Conservation (phyloP, 2,888 invertebrate genomes). For the Allolobophora icterica region DNA sequence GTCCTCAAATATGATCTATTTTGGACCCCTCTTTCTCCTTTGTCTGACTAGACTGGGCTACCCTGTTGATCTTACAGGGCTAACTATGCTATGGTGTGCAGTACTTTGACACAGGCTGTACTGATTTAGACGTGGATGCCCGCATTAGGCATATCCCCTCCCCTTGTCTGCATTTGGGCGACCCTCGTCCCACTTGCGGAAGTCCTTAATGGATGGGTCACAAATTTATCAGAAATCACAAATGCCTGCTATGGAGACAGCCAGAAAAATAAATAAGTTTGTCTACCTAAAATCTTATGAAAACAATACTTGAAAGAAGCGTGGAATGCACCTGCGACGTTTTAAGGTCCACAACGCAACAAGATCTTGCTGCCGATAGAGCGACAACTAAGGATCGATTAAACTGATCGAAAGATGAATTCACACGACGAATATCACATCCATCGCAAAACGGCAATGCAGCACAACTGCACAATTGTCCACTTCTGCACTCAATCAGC, state of each 20-base stretch:
- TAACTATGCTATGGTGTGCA: no score
- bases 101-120: no score
- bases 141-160: no score
- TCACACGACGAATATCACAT: neutral
- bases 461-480: slow-evolving; percentile 4
- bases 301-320: neutral
- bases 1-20: no score
- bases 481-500: slow-evolving; percentile 1
- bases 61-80: no score
- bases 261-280: neutral
- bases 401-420: neutral
- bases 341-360: neutral
- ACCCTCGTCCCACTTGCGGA: no score
- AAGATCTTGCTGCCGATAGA: neutral
- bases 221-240: no score
- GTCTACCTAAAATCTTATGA: neutral
- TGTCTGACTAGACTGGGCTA: no score
- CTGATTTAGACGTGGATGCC: no score
- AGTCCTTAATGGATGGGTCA: no score
- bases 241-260: neutral
- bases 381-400: slow-evolving; percentile 19
- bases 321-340: neutral
- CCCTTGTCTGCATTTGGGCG: no score
- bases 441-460: neutral
- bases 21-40: no score